These are phyloP conservation scores for Cairina moschata DNA, from an alignment of 2,113 vertebrate genomes.

Conservation along the genomic window DNA sequence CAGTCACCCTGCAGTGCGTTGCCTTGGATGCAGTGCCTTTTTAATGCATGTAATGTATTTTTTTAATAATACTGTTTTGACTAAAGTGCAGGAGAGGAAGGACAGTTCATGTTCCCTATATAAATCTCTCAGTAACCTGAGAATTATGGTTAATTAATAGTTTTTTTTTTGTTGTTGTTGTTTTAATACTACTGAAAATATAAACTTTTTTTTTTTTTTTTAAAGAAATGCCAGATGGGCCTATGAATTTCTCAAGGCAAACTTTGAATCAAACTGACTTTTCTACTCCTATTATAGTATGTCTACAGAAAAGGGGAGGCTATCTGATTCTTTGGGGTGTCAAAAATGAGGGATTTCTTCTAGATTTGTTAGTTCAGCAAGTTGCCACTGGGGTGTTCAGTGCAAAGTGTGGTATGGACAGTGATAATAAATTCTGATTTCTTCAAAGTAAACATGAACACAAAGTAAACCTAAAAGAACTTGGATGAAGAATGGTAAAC, in stretches of 20 bases:
- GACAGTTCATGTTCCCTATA: neutral
- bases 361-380: neutral
- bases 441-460: neutral
- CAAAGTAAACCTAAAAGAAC: neutral
- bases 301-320: neutral
- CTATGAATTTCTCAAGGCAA: neutral
- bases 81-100: neutral
- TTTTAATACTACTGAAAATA: neutral
- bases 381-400: neutral
- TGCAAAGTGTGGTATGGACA: no score
- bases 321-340: neutral
- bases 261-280: neutral
- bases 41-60: neutral
- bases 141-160: neutral
- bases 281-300: neutral
- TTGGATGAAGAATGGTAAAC: neutral
- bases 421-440: neutral
- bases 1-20: neutral
- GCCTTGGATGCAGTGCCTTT: neutral
- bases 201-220: neutral
- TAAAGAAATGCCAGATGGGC: neutral
- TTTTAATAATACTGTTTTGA: neutral
- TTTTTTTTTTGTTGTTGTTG: neutral
- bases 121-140: neutral
- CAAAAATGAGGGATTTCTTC: neutral